A percentile compares a stretch with the other conserved stretches of the same genome.
Conservation (phyloP, 2,113 vertebrate species). For the Bungarus multicinctus region DNA sequence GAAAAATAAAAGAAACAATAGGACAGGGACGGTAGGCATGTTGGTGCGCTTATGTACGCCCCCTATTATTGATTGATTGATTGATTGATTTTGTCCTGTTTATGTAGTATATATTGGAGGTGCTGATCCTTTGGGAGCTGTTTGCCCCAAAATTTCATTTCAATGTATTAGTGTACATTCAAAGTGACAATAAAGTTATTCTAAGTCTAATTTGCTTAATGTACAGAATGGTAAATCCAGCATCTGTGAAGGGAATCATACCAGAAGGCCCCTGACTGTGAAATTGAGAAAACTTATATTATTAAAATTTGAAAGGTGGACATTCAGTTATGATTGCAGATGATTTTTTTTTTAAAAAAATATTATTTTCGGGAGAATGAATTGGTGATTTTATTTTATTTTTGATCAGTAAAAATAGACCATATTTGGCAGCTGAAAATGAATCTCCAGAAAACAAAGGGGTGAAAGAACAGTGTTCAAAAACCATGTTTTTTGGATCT, state of each 20-base stretch:
- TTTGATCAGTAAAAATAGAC: slow-evolving; percentile 33
- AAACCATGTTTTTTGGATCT: slow-evolving; percentile 23
- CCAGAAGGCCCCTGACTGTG: neutral
- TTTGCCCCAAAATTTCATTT: no score
- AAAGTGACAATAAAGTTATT: no score
- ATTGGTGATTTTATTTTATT: slow-evolving; percentile 1
- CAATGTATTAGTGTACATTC: no score
- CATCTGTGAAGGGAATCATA: neutral
- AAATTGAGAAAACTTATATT: neutral
- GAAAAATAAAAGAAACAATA: no score
- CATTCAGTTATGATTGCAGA: neutral
- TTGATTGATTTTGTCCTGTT: no score
- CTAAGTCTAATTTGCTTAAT: neutral
- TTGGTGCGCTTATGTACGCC: no score
- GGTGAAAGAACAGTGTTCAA: neutral
- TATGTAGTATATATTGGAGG: no score
- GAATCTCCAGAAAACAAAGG: slow-evolving; percentile 27
- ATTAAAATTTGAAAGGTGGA: neutral
- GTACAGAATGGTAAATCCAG: neutral
- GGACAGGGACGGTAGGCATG: no score
- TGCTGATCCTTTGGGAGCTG: no score
- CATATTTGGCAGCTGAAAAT: slow-evolving; percentile 21
- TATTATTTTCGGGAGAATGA: slow-evolving; percentile 17
- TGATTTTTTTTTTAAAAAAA: neutral
- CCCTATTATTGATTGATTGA: no score